phyloP scores from a whole-genome alignment of 2,888 invertebrate species.

The Nomada flava region DNA sequence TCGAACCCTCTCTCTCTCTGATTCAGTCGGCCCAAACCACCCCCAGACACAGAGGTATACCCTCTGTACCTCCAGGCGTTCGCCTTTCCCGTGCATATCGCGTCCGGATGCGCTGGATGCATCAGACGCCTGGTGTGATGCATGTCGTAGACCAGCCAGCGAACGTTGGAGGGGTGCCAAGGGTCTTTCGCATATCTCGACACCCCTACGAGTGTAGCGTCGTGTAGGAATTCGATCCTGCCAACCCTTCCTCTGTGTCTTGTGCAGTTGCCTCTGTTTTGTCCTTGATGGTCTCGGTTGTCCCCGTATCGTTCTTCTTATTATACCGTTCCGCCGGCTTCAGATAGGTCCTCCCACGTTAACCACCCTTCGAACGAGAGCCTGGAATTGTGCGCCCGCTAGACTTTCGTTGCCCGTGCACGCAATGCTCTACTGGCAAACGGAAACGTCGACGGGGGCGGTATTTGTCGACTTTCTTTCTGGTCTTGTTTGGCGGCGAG shows the following conservation, averaged over 20 bases:
- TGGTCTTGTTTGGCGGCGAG: slow-evolving; percentile 17
- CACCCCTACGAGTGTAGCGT: slow-evolving; percentile 53
- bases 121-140: slow-evolving; percentile 78
- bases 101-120: slow-evolving; percentile 78
- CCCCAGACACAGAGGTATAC: slow-evolving; percentile 46
- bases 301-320: neutral
- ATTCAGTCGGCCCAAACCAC: slow-evolving; percentile 50
- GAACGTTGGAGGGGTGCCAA: slow-evolving; percentile 76
- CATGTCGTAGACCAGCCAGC: slow-evolving; percentile 69
- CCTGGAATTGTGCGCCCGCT: slow-evolving; percentile 14
- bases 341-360: neutral
- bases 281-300: slow-evolving; percentile 45
- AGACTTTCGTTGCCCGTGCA: slow-evolving; percentile 3
- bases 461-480: slow-evolving; percentile 35
- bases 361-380: neutral
- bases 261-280: neutral
- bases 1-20: slow-evolving; percentile 43
- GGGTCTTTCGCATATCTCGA: slow-evolving; percentile 72
- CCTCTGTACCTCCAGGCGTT: slow-evolving; percentile 41
- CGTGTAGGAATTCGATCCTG: slow-evolving; percentile 43
- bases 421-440: slow-evolving; percentile 25
- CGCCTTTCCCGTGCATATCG: slow-evolving; percentile 57
- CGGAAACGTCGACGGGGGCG: slow-evolving; percentile 60
- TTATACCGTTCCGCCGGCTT: neutral
- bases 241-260: slow-evolving; percentile 8